These are phyloP conservation scores for Mus spretus DNA, from an alignment of 2,797 vertebrate genomes.

Conservation along the genomic window DNA sequence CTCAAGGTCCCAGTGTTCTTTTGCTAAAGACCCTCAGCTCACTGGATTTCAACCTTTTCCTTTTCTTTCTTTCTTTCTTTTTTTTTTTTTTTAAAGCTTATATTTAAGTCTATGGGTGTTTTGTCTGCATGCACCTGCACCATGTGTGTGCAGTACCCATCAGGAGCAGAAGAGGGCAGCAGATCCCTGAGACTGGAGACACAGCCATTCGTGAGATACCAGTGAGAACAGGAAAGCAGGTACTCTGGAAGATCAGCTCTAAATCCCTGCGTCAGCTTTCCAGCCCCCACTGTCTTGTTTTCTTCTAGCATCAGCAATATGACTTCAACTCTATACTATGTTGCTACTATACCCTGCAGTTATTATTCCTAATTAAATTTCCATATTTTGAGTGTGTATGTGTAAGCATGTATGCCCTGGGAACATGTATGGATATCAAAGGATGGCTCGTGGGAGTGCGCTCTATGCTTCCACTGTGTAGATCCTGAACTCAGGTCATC, in stretches of 20 bases:
- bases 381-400: not conserved
- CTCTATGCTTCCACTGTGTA: not conserved
- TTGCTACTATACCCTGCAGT: not conserved
- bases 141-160: not conserved
- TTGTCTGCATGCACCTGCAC: not conserved
- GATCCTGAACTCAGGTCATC: not conserved
- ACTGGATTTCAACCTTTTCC: not conserved
- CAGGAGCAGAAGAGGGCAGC: not conserved
- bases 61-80: not conserved
- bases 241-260: not conserved
- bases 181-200: not conserved
- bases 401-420: not conserved
- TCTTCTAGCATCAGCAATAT: not conserved
- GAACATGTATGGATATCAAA: no score
- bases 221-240: not conserved
- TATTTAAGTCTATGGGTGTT: no score
- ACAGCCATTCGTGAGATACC: not conserved
- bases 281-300: not conserved
- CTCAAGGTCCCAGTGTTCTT: not conserved
- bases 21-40: not conserved
- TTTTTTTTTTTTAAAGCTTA: no score
- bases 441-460: not conserved
- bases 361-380: not conserved
- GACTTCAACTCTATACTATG: not conserved
- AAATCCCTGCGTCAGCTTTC: not conserved